phyloP scores from a whole-genome alignment of 2,888 invertebrate species.

The Notocelia uddmanniana region DNA sequence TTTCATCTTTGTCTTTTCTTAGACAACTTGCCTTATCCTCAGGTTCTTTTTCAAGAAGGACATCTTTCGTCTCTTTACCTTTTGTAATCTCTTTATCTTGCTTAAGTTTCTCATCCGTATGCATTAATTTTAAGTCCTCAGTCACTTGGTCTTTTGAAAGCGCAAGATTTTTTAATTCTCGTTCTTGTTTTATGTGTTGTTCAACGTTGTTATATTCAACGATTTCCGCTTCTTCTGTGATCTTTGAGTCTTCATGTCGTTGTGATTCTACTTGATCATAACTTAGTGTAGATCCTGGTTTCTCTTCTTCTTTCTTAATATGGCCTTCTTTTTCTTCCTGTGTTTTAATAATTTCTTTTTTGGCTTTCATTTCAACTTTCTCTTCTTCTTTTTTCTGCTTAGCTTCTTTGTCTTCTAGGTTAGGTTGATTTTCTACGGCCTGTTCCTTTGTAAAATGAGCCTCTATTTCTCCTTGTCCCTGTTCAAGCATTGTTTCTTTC shows the following conservation, averaged over 20 bases:
- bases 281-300: constrained; percentile 45
- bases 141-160: too few species aligned
- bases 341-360: too few species aligned
- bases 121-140: neutral
- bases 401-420: constrained; percentile 31
- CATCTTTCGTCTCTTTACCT: too few species aligned
- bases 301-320: constrained; percentile 9
- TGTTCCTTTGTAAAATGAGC: constrained; percentile 49
- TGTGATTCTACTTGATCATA: constrained; percentile 47
- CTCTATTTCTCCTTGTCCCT: constrained; percentile 46
- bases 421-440: constrained; percentile 35
- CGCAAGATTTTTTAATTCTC: too few species aligned
- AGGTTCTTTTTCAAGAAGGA: too few species aligned
- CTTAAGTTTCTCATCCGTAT: too few species aligned
- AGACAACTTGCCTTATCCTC: too few species aligned
- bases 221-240: too few species aligned
- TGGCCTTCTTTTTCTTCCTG: constrained; percentile 23
- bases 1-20: too few species aligned
- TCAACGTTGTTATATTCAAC: too few species aligned
- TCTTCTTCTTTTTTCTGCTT: constrained; percentile 46
- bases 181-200: neutral
- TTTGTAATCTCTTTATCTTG: too few species aligned
- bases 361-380: constrained; percentile 47
- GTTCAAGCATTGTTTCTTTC: constrained; percentile 32
- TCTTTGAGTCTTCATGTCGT: too few species aligned